Percentiles rank a stretch among this genome's conserved stretches.
Evolutionary conservation across 2,888 invertebrate genomes (phyloP).

Genomic region (Abscondita cerata): DNA sequence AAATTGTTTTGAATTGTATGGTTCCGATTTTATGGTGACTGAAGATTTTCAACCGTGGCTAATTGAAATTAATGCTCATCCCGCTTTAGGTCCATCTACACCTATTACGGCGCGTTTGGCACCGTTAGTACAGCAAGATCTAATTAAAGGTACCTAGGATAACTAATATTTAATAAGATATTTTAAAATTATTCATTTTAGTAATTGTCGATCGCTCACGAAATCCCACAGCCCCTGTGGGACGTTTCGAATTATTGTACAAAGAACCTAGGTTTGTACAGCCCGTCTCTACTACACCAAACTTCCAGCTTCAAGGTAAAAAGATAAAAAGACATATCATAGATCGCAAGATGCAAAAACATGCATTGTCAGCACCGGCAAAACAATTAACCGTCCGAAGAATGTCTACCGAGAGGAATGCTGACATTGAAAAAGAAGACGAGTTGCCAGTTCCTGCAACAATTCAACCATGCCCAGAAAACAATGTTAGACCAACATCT

Average conservation of each 20-base stretch:
- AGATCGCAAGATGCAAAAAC: too few species aligned
- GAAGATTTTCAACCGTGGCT: slow-evolving; percentile 87
- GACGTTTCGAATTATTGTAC: slow-evolving; percentile 63
- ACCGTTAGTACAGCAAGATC: slow-evolving; percentile 80
- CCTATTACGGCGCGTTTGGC: slow-evolving; percentile 84
- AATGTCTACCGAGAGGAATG: too few species aligned
- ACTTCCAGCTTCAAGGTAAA: slow-evolving; percentile 31
- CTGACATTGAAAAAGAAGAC: too few species aligned
- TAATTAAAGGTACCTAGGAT: slow-evolving; percentile 79
- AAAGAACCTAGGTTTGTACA: slow-evolving; percentile 39
- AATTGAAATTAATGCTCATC: slow-evolving; percentile 92
- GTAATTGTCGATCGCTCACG: slow-evolving; percentile 63
- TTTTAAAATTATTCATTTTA: slow-evolving; percentile 49
- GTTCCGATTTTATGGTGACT: slow-evolving; percentile 91
- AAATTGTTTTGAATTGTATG: slow-evolving; percentile 88
- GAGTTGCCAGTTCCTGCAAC: too few species aligned
- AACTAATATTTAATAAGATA: background rate
- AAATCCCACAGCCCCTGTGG: slow-evolving; percentile 61
- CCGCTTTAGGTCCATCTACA: slow-evolving; percentile 83
- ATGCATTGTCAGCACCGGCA: too few species aligned
- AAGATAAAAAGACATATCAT: background rate
- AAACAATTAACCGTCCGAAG: too few species aligned
- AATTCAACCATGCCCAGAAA: too few species aligned
- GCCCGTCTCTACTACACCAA: slow-evolving; percentile 8
- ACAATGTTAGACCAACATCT: too few species aligned